Base-by-base conservation (phyloP, 2,888 invertebrate genomes). In the Aethes cnicana region DNA sequence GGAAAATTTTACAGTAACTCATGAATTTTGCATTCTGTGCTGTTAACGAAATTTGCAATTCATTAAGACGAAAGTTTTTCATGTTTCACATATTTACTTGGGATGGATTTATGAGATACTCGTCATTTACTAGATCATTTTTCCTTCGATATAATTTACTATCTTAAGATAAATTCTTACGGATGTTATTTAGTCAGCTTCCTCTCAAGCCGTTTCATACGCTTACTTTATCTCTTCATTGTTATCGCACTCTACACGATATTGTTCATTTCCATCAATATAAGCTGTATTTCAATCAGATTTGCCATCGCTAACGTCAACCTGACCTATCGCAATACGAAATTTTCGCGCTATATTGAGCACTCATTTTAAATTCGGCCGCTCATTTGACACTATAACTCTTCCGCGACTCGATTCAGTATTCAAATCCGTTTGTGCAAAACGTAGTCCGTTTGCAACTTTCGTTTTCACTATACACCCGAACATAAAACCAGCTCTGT, bases 391-490 rank as follows among this genome's bases (percentile, higher is more conserved):
- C 16, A 33, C 16, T 41, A 42, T 48, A 48, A 41, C 48, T 48
- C 48, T 48, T 48, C 39, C 41, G 48, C 26, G 26, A 9, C 25
- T 28, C 56, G 62, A 62, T 68, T 64, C 62, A 54, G 75, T 82
- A 88, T 87, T 86, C 84, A 84, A 86, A 87, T 85, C 82, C 76
- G 77, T 81, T 77, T 80, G 80, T 84, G 86, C 84, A 81, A 87
- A 87, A 81, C 76, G 75, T 63, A 68, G 73, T 69, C 68, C 55
- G 64, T 61, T 64, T 72, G 70, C 72, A 77, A 86, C 88, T 87
- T 87, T 88, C 88, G 72, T 85, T 88, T 88, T 88, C 88, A 81
- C 80, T 75, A 43, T 50, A 42, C 53, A 16, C 33, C 14, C 32
- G 48, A 42, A 35, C 44, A 53, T 16, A 77, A 61, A 67, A n/a